phyloP scores from a whole-genome alignment of 2,797 vertebrate genomes.

The Syngnathus acus region DNA sequence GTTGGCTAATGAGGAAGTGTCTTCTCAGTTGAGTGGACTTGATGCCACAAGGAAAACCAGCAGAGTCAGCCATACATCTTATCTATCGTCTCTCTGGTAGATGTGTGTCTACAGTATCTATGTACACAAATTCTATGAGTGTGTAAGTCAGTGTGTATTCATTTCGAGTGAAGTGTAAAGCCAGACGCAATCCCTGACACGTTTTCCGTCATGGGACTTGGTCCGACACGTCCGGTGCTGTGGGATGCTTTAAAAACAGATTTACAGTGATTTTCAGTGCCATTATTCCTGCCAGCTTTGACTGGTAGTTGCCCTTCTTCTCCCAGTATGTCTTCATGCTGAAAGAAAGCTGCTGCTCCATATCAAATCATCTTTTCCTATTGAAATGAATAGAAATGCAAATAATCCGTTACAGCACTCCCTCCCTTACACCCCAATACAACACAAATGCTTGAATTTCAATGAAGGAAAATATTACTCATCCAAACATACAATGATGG shows the following conservation, averaged over 20 bases:
- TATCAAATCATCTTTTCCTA: no score
- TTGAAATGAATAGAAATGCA: no score
- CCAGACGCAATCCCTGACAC: not conserved
- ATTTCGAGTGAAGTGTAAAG: not conserved
- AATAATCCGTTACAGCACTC: no score
- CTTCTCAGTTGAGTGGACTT: conserved; percentile 72
- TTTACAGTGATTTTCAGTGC: conserved; percentile 76
- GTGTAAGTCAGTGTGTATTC: conserved; percentile 19
- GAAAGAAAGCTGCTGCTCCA: conserved; percentile 35
- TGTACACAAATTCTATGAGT: conserved; percentile 24
- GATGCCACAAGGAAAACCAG: conserved; percentile 69
- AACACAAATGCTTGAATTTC: no score
- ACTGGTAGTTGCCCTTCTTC: conserved; percentile 62
- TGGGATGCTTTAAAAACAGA: conserved; percentile 65
- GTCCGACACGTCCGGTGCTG: conserved; percentile 63
- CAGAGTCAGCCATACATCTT: conserved; percentile 71
- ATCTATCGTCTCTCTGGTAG: conserved; percentile 53
- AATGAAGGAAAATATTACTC: no score
- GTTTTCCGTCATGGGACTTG: not conserved
- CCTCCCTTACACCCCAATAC: no score
- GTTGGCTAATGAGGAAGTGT: conserved; percentile 73
- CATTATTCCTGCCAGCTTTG: conserved; percentile 74
- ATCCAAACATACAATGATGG: no score
- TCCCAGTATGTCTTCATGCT: conserved; percentile 63
- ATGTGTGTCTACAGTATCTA: conserved; percentile 30